Evolutionary conservation across 2,888 invertebrate species (phyloP).

Genomic region (Linnaemya vulpina): DNA sequence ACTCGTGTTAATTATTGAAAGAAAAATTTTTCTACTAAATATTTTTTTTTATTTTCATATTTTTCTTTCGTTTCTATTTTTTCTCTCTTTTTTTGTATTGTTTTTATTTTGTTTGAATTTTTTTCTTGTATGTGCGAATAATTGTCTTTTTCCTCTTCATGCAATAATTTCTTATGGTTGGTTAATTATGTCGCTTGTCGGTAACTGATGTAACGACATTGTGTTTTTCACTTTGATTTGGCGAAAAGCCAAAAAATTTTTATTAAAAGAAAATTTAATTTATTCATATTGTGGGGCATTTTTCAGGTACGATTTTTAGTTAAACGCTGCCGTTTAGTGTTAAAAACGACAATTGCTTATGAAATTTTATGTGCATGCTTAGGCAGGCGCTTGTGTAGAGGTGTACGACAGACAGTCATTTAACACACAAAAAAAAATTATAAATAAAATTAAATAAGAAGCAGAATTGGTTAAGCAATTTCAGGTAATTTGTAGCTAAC

Average conservation of each 20-base stretch:
- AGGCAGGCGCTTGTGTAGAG: not conserved
- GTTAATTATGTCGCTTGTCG: slow-evolving; percentile 50
- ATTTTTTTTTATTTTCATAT: no score
- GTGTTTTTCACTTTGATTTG: slow-evolving; percentile 23
- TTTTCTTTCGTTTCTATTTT: no score
- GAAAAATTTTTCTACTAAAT: no score
- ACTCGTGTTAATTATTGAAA: no score
- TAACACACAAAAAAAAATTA: not conserved
- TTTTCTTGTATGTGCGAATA: slow-evolving; percentile 16
- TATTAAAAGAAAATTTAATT: slow-evolving; percentile 28
- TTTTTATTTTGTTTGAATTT: slow-evolving; percentile 7
- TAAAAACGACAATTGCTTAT: slow-evolving; percentile 37
- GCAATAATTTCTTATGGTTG: slow-evolving; percentile 49
- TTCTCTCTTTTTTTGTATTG: no score
- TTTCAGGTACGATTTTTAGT: slow-evolving; percentile 22
- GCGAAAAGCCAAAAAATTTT: slow-evolving; percentile 29
- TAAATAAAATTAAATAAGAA: not conserved
- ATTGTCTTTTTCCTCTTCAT: slow-evolving; percentile 50
- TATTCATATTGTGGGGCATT: slow-evolving; percentile 39
- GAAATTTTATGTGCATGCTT: slow-evolving; percentile 14
- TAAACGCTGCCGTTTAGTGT: not conserved
- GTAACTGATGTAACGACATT: slow-evolving; percentile 36
- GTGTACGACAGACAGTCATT: not conserved
- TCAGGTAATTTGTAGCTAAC: not conserved
- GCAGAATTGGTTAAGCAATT: not conserved